Conservation (phyloP, 35 echinoderm and acorn worm genomes). For the Diadema setosum region DNA sequence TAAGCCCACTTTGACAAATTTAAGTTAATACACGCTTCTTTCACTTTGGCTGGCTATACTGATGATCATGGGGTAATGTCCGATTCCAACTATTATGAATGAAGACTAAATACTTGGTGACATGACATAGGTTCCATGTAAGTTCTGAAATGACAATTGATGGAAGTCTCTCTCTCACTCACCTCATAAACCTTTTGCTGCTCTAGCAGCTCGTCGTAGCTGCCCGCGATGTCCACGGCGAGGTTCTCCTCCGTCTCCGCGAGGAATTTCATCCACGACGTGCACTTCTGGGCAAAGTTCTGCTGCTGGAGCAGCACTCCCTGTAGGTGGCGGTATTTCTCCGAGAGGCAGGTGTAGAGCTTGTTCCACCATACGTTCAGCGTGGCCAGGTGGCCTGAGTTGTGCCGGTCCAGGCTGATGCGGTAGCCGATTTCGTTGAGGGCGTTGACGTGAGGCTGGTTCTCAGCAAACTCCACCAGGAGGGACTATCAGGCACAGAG, state of each 20-base stretch:
- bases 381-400: constrained; percentile 47
- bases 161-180: too few species aligned
- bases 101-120: too few species aligned
- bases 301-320: constrained; percentile 88
- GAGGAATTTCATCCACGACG: constrained; percentile 86
- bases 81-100: too few species aligned
- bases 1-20: too few species aligned
- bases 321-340: constrained; percentile 92
- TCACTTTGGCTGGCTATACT: too few species aligned
- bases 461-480: constrained; percentile 71
- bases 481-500: constrained; percentile 41
- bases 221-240: constrained; percentile 93
- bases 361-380: constrained; percentile 80
- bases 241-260: constrained; percentile 78
- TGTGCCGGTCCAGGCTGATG: constrained; percentile 67
- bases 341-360: constrained; percentile 54
- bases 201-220: constrained; percentile 77
- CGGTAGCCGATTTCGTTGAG: constrained; percentile 93
- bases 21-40: too few species aligned
- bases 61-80: too few species aligned
- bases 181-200: constrained; percentile 99
- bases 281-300: constrained; percentile 92
- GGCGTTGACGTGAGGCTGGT: constrained; percentile 65
- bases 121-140: too few species aligned
- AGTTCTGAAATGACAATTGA: too few species aligned